A percentile compares a stretch with the other conserved stretches of the same genome.
phyloP scores from a whole-genome alignment of 2,113 vertebrate species.

The crab-eating macaque (Macaca fascicularis) region T2T-MFA8v1.1 NC_088380.1:148288501-148289000 shows the following conservation, averaged over 20 bases:
- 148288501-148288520: not conserved
- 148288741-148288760: not conserved
- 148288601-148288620: not conserved
- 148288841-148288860: too few relatives aligned
- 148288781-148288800: not conserved
- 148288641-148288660: not conserved
- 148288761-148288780: not conserved
- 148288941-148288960: too few relatives aligned
- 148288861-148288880: too few relatives aligned
- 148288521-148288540: not conserved
- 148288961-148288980: too few relatives aligned
- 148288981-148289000: too few relatives aligned
- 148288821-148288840: not conserved
- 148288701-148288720: not conserved
- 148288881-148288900: too few relatives aligned
- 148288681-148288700: not conserved
- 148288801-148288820: not conserved
- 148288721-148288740: not conserved
- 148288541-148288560: not conserved
- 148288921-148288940: too few relatives aligned
- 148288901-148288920: too few relatives aligned
- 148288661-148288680: not conserved
- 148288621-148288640: not conserved
- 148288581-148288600: not conserved
- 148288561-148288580: not conserved